A percentile compares a stretch with the other conserved stretches of the same genome.
These are phyloP conservation scores for Gambusia holbrooki DNA, from an alignment of 2,113 vertebrate genomes.

Conservation along the genomic window DNA sequence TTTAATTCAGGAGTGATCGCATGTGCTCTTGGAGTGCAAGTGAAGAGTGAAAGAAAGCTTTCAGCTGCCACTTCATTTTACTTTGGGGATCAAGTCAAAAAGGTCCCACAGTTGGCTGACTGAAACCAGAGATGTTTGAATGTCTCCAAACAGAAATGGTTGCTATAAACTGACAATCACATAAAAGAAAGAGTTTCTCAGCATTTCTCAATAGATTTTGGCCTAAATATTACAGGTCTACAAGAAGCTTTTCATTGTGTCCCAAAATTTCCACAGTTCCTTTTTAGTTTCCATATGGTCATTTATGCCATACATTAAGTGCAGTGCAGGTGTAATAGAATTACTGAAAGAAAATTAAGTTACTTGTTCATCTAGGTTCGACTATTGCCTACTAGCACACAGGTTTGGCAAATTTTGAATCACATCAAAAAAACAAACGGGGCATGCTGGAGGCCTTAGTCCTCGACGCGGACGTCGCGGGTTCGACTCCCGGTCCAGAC, in stretches of 20 bases:
- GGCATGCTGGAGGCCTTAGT: too few relatives aligned
- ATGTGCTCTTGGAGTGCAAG: constrained; percentile 33
- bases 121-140: not conserved
- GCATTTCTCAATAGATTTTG: not conserved
- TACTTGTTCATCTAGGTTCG: not conserved
- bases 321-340: not conserved
- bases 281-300: too few relatives aligned
- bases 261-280: too few relatives aligned
- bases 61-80: constrained; percentile 32
- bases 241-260: too few relatives aligned
- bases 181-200: not conserved
- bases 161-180: not conserved
- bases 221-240: too few relatives aligned
- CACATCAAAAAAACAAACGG: too few relatives aligned
- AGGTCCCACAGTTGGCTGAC: not conserved
- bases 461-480: too few relatives aligned
- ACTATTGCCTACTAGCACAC: too few relatives aligned
- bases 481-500: too few relatives aligned
- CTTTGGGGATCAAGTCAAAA: constrained; percentile 51
- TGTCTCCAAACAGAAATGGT: not conserved
- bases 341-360: not conserved
- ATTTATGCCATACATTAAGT: not conserved
- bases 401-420: too few relatives aligned
- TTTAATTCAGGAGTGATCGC: constrained; percentile 62
- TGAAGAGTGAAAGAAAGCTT: constrained; percentile 38